These are phyloP conservation scores for Suncus etruscus DNA, from an alignment of 2,113 vertebrate genomes.

Conservation along the genomic window DNA sequence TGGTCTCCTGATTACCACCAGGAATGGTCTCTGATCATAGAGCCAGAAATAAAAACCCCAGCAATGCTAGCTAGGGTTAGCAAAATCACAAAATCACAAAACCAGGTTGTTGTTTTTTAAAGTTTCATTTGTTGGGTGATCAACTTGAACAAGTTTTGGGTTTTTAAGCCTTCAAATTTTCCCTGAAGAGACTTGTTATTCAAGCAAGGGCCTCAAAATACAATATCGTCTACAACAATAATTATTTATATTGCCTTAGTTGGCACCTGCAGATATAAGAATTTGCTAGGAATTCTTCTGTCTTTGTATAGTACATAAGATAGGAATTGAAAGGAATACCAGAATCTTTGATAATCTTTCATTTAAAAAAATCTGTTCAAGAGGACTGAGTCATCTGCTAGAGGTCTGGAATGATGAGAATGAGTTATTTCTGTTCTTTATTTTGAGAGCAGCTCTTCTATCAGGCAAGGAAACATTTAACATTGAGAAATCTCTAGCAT, in stretches of 20 bases:
- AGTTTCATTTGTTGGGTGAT: not conserved
- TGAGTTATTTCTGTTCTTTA: not conserved
- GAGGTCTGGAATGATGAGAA: not conserved
- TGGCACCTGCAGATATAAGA: not conserved
- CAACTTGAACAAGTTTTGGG: not conserved
- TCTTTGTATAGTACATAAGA: not conserved
- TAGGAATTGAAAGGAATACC: not conserved
- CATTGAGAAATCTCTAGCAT: not conserved
- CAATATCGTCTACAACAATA: not conserved
- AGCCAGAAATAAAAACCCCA: no score
- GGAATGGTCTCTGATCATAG: no score
- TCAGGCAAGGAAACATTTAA: not conserved
- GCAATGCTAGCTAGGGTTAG: no score
- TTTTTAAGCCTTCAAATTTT: conserved; percentile 17
- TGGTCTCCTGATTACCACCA: no score
- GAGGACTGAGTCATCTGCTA: not conserved
- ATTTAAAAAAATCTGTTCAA: not conserved
- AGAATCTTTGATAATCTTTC: not conserved
- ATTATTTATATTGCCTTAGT: not conserved
- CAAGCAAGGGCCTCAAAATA: not conserved
- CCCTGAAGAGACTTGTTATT: not conserved
- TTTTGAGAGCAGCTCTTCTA: not conserved
- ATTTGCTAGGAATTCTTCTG: not conserved
- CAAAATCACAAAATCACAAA: no score
- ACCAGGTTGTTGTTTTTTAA: no score